Percentiles rank a stretch among this genome's conserved stretches.
Evolutionary conservation across 2,797 vertebrate genomes (phyloP).

Genomic region (Poecilia velifera): DNA sequence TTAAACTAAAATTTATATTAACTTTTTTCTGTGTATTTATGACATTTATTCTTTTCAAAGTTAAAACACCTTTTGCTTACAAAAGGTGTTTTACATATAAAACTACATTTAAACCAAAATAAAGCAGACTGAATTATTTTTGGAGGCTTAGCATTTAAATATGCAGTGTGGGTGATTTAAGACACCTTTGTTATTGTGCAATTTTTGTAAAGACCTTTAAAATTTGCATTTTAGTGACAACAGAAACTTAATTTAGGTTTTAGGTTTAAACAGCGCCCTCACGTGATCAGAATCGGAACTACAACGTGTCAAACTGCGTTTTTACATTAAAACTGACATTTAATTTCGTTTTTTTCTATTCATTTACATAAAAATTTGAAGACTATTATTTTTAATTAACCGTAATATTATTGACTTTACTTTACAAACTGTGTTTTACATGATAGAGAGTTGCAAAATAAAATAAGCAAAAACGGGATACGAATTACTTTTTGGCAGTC

Average conservation of each 20-base stretch:
- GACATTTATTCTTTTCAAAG: not conserved
- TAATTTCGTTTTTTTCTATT: not conserved
- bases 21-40: not conserved
- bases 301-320: not conserved
- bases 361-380: not conserved
- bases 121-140: not conserved
- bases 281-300: not conserved
- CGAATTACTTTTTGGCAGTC: not conserved
- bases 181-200: fast-evolving
- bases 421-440: not conserved
- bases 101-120: not conserved
- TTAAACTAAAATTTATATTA: not conserved
- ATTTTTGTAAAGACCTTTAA: not conserved
- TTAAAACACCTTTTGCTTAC: not conserved
- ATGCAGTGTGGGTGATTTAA: not conserved
- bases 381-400: not conserved
- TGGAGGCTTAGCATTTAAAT: not conserved
- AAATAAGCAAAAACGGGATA: not conserved
- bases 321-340: not conserved
- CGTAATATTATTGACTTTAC: not conserved
- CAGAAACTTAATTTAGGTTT: not conserved
- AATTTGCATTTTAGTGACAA: not conserved
- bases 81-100: not conserved
- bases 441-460: not conserved
- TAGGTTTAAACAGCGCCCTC: not conserved